Evolutionary conservation across 2,888 invertebrate species (phyloP).

Genomic region (Dromius quadrimaculatus): DNA sequence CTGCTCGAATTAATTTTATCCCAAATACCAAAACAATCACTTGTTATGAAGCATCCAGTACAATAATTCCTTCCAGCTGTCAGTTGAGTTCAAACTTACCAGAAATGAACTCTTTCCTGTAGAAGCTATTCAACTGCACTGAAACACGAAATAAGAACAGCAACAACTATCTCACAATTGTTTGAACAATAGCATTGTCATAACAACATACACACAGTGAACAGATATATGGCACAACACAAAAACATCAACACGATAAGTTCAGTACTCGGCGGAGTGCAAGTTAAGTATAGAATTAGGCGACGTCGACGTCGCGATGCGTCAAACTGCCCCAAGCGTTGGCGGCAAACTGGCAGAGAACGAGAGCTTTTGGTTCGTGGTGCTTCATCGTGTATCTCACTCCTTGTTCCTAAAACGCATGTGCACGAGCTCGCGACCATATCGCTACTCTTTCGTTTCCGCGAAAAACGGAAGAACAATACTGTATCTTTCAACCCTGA

Average conservation of each 20-base stretch:
- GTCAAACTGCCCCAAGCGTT: constrained; percentile 59
- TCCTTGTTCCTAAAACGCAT: constrained; percentile 32
- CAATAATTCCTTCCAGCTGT: constrained; percentile 2
- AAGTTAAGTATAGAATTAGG: not conserved
- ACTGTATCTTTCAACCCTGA: constrained; percentile 38
- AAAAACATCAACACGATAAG: not conserved
- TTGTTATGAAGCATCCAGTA: not conserved
- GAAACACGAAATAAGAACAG: constrained; percentile 1
- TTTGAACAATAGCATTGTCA: constrained; percentile 10
- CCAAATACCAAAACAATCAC: too few species aligned
- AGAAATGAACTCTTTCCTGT: too few species aligned
- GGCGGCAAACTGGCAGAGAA: constrained; percentile 62
- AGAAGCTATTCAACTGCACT: not conserved
- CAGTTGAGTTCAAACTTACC: constrained; percentile 10
- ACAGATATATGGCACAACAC: constrained; percentile 6
- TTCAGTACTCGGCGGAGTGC: not conserved
- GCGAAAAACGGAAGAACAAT: constrained; percentile 19
- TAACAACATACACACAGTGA: constrained; percentile 15
- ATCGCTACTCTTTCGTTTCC: constrained; percentile 32
- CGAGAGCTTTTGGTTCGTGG: constrained; percentile 1
- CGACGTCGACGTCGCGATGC: constrained; percentile 47
- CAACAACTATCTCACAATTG: constrained; percentile 18
- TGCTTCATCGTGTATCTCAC: not conserved
- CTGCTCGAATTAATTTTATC: too few species aligned
- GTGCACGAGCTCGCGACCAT: constrained; percentile 25